These are phyloP conservation scores for Alectoris magna DNA, from an alignment of 2,797 vertebrate genomes.

Conservation along the genomic window DNA sequence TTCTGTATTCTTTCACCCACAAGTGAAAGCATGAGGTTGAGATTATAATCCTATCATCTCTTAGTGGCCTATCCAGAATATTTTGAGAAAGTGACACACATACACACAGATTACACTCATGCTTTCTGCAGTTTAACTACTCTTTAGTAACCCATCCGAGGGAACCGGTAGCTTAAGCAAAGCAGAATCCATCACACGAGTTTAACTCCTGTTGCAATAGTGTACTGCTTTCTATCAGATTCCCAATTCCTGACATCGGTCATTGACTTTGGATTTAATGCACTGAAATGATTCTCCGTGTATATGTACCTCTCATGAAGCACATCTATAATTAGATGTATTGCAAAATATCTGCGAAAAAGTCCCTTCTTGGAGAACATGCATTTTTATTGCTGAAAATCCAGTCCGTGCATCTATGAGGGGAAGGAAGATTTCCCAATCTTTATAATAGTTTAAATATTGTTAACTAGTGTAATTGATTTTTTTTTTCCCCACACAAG, in stretches of 20 bases:
- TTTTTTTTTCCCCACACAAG: neutral
- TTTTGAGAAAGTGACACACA: neutral
- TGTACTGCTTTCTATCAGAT: rapidly evolving
- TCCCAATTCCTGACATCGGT: neutral
- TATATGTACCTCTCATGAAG: neutral
- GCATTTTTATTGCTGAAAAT: neutral
- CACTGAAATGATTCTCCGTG: neutral
- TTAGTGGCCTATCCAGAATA: neutral
- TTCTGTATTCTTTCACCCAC: neutral
- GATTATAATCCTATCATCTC: neutral
- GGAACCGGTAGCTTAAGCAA: neutral
- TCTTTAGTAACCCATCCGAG: neutral
- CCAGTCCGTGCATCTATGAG: neutral
- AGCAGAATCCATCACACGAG: neutral
- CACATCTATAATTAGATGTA: neutral
- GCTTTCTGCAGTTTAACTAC: neutral
- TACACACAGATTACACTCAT: neutral
- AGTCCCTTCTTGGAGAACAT: neutral
- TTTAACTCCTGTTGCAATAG: neutral
- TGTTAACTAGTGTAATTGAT: neutral
- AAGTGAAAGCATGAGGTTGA: neutral
- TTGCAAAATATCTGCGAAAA: neutral
- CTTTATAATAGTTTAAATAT: neutral
- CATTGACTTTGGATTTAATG: neutral
- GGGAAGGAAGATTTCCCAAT: neutral